Base-by-base conservation (phyloP, 2,888 invertebrate species). In the Hemithea aestivaria region DNA sequence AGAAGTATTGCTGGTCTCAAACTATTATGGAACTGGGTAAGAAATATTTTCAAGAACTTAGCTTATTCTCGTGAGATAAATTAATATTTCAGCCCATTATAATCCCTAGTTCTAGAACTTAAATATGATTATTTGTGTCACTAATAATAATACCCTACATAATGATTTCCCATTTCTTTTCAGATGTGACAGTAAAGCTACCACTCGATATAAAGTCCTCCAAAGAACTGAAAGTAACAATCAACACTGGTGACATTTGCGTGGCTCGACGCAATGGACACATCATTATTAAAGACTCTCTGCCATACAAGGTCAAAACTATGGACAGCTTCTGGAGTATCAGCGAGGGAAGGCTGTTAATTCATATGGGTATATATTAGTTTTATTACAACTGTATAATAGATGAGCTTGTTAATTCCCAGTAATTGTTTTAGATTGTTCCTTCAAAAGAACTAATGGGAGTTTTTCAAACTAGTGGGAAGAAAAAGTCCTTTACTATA, bases 1-100 rank as follows among this genome's bases (percentile, higher is more conserved):
- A 94, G 0, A 89, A 89, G 24, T 96, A 96, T 72, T 89, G 90
- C 24, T 97, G 97, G 97, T 92, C 95, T 0, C 97, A 97, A 73
- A 92, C 90, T 31, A 93, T 96, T 23, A 88, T 79, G 50, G 97
- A 97, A 62, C 61, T 96, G 29, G 88, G 88, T 88, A 66, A 45
- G 37, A 49, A 38, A 30, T 10, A 7, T 16, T 26, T 21, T 34
- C 25, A 36, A 25, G 48, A 49, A 7, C 3, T 9, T n/a, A n/a
- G n/a, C n/a, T n/a, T n/a, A n/a, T n/a, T n/a, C n/a, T n/a, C n/a
- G n/a, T n/a, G n/a, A n/a, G n/a, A n/a, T n/a, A n/a, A n/a, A n/a
- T n/a, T n/a, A n/a, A n/a, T n/a, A n/a, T n/a, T n/a, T n/a, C n/a
- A n/a, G n/a, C n/a, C n/a, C n/a, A n/a, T n/a, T n/a, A n/a, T n/a